Evolutionary conservation across 2,888 invertebrate genomes (phyloP).

Genomic region (Hirtodrosophila cameraria): DNA sequence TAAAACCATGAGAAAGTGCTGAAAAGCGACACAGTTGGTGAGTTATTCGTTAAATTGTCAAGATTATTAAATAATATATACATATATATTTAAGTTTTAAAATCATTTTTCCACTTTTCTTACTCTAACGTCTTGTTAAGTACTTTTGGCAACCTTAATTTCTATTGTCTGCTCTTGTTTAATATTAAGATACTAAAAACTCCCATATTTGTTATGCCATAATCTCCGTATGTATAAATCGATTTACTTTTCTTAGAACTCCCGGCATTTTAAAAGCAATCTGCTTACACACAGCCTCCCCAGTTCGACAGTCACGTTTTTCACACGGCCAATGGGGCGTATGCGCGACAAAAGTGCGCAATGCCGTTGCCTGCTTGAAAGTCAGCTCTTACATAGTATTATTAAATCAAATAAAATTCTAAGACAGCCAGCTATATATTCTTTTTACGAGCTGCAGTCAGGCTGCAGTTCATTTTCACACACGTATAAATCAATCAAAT

Average conservation of each 20-base stretch:
- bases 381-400: slow-evolving; percentile 28
- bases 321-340: slow-evolving; percentile 52
- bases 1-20: neutral
- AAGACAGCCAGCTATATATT: slow-evolving; percentile 16
- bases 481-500: slow-evolving; percentile 71
- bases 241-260: no score
- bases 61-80: neutral
- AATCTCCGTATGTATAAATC: no score
- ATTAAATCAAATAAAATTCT: slow-evolving; percentile 44
- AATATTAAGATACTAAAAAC: no score
- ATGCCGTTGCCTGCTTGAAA: slow-evolving; percentile 4
- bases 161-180: no score
- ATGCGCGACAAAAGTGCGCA: slow-evolving; percentile 61
- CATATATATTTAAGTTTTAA: no score
- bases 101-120: no score
- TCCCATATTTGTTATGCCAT: no score
- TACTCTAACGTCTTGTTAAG: no score
- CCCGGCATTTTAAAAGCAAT: neutral
- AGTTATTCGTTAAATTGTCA: neutral
- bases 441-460: slow-evolving; percentile 31
- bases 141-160: no score
- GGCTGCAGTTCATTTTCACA: slow-evolving; percentile 58
- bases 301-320: neutral
- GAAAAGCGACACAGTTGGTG: neutral
- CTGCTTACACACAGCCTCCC: neutral